Conservation (phyloP, 2,888 invertebrate genomes). For the Melanostoma mellinum region DNA sequence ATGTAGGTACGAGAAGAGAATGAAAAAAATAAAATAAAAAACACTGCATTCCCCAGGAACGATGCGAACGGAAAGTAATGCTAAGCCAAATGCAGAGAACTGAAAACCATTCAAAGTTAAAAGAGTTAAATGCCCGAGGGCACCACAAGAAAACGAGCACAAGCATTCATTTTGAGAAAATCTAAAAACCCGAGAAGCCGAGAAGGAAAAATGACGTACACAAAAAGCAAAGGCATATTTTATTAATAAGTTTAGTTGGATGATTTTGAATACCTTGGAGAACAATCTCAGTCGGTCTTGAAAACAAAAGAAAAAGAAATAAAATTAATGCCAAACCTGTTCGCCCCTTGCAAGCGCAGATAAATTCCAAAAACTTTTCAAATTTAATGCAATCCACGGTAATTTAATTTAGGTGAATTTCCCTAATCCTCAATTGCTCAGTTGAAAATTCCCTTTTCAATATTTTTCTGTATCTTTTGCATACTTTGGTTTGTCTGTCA, state of each 20-base stretch:
- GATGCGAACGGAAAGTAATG: conserved; percentile 7
- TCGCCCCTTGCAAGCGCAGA: background rate
- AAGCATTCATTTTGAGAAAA: conserved; percentile 35
- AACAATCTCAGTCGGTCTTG: background rate
- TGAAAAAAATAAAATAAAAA: background rate
- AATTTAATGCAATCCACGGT: conserved; percentile 1
- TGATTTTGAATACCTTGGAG: conserved; percentile 26
- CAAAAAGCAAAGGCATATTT: conserved; percentile 14
- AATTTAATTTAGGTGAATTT: background rate
- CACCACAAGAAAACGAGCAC: conserved; percentile 36
- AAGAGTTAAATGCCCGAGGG: conserved; percentile 34
- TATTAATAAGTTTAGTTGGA: conserved; percentile 37
- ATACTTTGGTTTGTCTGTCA: conserved; percentile 27
- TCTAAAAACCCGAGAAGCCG: conserved; percentile 13
- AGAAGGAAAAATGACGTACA: background rate
- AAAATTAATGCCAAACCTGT: conserved; percentile 12
- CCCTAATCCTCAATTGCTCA: no score
- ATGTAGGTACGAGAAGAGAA: conserved; percentile 1
- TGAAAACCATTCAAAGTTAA: conserved; percentile 38
- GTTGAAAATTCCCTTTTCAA: background rate
- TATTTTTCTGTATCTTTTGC: background rate
- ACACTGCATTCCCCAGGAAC: conserved; percentile 9
- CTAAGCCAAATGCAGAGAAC: conserved; percentile 21
- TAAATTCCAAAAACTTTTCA: conserved; percentile 16
- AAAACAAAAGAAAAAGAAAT: background rate